Percentiles rank a stretch among this genome's conserved stretches.
Conservation (phyloP, 2,113 vertebrate species). For the Chloroceryle aenea region DNA sequence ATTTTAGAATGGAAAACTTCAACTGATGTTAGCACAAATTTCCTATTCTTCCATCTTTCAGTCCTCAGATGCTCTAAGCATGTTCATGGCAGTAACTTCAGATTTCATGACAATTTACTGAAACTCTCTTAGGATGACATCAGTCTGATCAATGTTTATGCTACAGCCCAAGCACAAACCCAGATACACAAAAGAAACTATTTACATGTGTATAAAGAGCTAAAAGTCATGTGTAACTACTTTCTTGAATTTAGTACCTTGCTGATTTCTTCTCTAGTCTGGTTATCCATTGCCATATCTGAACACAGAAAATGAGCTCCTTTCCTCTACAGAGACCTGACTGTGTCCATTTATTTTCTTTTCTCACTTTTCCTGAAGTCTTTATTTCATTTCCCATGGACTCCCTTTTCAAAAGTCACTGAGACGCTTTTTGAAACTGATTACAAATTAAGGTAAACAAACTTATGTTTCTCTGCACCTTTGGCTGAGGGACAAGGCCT, state of each 20-base stretch:
- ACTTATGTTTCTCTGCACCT: not conserved
- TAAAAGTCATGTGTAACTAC: not conserved
- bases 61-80: not conserved
- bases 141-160: not conserved
- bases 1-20: not conserved
- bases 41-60: not conserved
- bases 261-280: not conserved
- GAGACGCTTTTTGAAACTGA: not conserved
- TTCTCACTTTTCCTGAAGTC: not conserved
- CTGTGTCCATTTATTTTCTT: not conserved
- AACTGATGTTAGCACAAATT: not conserved
- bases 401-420: not conserved
- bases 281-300: not conserved
- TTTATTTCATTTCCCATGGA: not conserved
- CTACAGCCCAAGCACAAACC: not conserved
- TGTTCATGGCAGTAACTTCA: not conserved
- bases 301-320: not conserved
- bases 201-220: not conserved
- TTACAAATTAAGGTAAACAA: not conserved
- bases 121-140: not conserved
- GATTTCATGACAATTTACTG: not conserved
- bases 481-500: not conserved
- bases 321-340: not conserved
- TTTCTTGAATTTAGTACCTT: not conserved
- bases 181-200: not conserved